Conservation (phyloP, 2,888 invertebrate genomes). For the Cosmia pyralina region DNA sequence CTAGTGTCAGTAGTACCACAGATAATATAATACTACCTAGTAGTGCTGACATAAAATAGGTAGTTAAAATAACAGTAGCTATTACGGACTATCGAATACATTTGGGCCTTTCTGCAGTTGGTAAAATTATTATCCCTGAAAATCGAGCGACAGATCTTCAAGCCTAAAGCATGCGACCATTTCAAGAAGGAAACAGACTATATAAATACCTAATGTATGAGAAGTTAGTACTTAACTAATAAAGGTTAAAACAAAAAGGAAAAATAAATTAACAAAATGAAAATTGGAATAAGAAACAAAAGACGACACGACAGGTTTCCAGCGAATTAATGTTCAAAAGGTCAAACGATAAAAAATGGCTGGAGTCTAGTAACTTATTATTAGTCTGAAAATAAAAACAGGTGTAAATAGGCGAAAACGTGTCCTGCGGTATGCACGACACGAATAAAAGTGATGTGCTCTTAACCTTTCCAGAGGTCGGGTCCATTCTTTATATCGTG, state of each 20-base stretch:
- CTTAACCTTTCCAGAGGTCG: constrained; percentile 88
- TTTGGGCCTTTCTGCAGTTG: background rate
- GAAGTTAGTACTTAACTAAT: background rate
- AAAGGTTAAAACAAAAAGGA: constrained; percentile 8
- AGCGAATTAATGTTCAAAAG: constrained; percentile 65
- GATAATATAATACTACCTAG: too few relatives aligned
- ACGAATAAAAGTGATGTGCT: constrained; percentile 86
- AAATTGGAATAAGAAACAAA: constrained; percentile 51
- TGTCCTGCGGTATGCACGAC: constrained; percentile 76
- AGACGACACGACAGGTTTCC: constrained; percentile 49
- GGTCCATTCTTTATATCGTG: constrained; percentile 79
- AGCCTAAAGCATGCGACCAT: background rate
- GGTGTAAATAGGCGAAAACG: constrained; percentile 71
- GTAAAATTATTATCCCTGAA: background rate
- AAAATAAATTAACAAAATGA: constrained; percentile 14
- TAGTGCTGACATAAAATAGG: too few relatives aligned
- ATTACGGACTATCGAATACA: too few relatives aligned
- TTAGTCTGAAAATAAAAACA: constrained; percentile 68
- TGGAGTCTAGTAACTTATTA: constrained; percentile 58
- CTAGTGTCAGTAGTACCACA: too few relatives aligned
- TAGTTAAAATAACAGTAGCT: too few relatives aligned
- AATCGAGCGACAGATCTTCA: background rate
- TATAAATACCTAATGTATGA: background rate
- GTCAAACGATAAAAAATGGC: constrained; percentile 68
- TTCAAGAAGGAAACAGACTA: background rate